Evolutionary conservation across 2,888 invertebrate genomes (phyloP).

Genomic region (Hofmannophila pseudospretella): DNA sequence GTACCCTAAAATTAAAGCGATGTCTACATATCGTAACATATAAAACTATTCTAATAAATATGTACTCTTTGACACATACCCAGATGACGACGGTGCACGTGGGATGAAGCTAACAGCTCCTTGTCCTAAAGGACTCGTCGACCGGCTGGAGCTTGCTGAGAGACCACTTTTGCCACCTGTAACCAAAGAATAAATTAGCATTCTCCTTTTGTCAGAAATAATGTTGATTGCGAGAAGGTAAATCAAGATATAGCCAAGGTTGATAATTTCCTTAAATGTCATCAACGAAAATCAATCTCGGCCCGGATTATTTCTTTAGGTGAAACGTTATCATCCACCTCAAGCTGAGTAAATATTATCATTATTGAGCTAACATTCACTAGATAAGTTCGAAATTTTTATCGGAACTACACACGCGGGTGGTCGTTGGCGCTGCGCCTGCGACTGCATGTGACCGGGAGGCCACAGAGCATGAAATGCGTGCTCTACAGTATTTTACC

Average conservation of each 20-base stretch:
- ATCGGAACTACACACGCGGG: conserved; percentile 48
- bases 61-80: too few relatives aligned
- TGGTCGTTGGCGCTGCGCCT: conserved; percentile 50
- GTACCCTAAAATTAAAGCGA: too few relatives aligned
- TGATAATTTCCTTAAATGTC: not conserved
- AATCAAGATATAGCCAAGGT: too few relatives aligned
- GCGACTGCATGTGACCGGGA: conserved; percentile 33
- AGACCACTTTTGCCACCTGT: conserved; percentile 68
- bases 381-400: conserved; percentile 42
- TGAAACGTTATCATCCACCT: conserved; percentile 28
- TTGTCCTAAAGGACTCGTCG: conserved; percentile 74
- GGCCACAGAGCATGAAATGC: conserved; percentile 12
- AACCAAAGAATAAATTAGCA: conserved; percentile 1
- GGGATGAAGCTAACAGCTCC: conserved; percentile 70
- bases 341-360: conserved; percentile 43
- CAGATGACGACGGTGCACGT: conserved; percentile 77
- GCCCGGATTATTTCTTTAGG: conserved; percentile 12
- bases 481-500: conserved; percentile 25
- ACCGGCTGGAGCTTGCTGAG: conserved; percentile 79
- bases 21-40: too few relatives aligned
- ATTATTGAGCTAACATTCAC: conserved; percentile 33
- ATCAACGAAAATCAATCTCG: conserved; percentile 3
- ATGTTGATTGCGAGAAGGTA: too few relatives aligned
- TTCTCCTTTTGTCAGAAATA: too few relatives aligned
- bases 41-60: too few relatives aligned